Evolutionary conservation across 2,113 vertebrate species (phyloP), one percentile per base, ranked within the genome.

Genomic region (Loxodonta africana): DNA sequence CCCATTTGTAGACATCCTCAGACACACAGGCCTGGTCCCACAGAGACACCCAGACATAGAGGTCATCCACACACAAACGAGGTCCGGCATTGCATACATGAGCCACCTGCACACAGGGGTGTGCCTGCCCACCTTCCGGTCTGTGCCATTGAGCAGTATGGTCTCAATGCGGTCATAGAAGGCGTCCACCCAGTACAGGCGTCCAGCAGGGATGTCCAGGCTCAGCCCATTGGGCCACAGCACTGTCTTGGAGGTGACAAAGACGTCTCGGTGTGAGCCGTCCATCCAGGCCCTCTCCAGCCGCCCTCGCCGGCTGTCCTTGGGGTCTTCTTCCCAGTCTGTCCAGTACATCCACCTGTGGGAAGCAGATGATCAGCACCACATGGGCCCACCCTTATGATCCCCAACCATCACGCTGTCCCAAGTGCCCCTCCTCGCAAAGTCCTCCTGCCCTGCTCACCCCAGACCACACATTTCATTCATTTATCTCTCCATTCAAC

Each of bases 291-390:
- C 99, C 95, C 99, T 99, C 98, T 99, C 99, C 0, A 99, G 99
- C 98, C 99, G 99, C 51, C 99, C 99, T 93, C 99, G 99, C 97
- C 99, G 99, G 98, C 99, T 99, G 83, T 99, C 99, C 82, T 99
- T 99, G 17, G 99, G 99, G 97, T 99, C 99, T 94, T 99, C 99
- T 96, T 99, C 99, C 99, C 99, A 99, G 98, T 99, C 99, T 0
- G 99, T 99, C 99, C 99, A 99, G 98, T 99, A 99, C 99, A 99
- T 99, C 99, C 99, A 99, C 93, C 99, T 99, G 98, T 53, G 95
- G 78, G 1, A 71, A 94, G 92, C 0, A 3, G 87, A 74, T 46
- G 67, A 77, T 96, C 65, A 97, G 95, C 62, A 78, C 46, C 91
- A 33, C 1, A 4, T 1, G 14, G 90, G 60, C 60, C 15, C 63